These are phyloP conservation scores for Limnothrissa miodon DNA, from an alignment of 2,113 vertebrate species.

Conservation along the genomic window DNA sequence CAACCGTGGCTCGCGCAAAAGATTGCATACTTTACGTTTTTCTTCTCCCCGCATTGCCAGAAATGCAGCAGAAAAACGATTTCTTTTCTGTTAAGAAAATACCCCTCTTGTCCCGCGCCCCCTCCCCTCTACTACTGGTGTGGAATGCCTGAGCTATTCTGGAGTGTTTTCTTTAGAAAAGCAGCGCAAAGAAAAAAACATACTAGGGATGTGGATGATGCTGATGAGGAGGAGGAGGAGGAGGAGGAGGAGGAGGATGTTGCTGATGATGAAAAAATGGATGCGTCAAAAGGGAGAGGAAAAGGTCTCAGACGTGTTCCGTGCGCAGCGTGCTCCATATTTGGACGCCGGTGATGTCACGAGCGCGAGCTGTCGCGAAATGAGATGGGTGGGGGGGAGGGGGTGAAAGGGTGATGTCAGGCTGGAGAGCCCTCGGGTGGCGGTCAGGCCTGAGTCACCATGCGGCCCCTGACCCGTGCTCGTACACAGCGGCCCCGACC, in stretches of 20 bases:
- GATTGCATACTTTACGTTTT: background rate
- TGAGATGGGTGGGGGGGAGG: background rate
- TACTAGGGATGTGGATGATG: too few species aligned
- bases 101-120: background rate
- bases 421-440: background rate
- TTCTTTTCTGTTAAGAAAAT: background rate
- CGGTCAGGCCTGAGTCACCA: background rate
- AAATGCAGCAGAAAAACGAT: background rate
- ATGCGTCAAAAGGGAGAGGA: background rate
- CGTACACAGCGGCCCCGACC: background rate
- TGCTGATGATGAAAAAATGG: background rate
- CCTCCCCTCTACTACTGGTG: background rate
- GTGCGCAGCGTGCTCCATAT: background rate
- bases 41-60: background rate
- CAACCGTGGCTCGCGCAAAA: background rate
- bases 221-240: background rate
- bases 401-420: background rate
- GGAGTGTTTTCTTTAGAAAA: background rate
- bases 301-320: background rate
- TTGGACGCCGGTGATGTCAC: background rate
- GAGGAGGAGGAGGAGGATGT: background rate
- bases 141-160: conserved; percentile 3
- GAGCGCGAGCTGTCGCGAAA: background rate
- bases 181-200: background rate
- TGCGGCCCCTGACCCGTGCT: background rate